phyloP scores from a whole-genome alignment of 2,797 vertebrate species.

The Ctenochaetus hawaiiensis region DNA sequence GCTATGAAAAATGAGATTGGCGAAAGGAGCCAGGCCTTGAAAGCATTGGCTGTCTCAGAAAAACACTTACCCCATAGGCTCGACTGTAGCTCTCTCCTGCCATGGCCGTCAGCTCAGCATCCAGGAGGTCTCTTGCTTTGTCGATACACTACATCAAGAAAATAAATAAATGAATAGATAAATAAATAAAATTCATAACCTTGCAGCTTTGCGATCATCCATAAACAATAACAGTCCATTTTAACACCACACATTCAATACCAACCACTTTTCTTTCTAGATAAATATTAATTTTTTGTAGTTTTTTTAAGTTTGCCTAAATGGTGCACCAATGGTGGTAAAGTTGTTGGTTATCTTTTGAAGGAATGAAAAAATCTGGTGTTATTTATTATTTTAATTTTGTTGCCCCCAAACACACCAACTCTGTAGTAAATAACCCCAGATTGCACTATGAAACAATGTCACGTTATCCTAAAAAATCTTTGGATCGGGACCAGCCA shows the following conservation, averaged over 20 bases:
- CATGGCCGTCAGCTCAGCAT: constrained; percentile 98
- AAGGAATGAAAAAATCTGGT: neutral
- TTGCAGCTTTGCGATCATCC: neutral
- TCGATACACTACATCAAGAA: constrained; percentile 92
- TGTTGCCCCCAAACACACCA: neutral
- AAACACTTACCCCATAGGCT: constrained; percentile 92
- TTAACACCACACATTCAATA: neutral
- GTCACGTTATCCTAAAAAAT: constrained; percentile 2
- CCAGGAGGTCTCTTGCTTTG: constrained; percentile 97
- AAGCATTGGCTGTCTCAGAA: constrained; percentile 17
- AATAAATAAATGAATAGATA: neutral
- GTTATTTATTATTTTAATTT: neutral
- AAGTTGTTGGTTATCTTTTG: neutral
- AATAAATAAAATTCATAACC: neutral
- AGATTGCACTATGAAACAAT: constrained; percentile 16
- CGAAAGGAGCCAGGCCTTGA: constrained; percentile 2
- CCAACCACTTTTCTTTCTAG: neutral
- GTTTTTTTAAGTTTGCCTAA: neutral
- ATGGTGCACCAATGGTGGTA: neutral
- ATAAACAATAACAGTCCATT: neutral
- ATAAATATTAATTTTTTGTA: neutral
- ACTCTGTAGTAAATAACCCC: neutral
- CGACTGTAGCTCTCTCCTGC: constrained; percentile 99
- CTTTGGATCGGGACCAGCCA: constrained; percentile 14
- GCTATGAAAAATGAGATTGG: constrained; percentile 23